Percentiles rank a stretch among this genome's conserved stretches.
Conservation (phyloP, 35 echinoderm and acorn worm species). For the Patiria miniata region DNA sequence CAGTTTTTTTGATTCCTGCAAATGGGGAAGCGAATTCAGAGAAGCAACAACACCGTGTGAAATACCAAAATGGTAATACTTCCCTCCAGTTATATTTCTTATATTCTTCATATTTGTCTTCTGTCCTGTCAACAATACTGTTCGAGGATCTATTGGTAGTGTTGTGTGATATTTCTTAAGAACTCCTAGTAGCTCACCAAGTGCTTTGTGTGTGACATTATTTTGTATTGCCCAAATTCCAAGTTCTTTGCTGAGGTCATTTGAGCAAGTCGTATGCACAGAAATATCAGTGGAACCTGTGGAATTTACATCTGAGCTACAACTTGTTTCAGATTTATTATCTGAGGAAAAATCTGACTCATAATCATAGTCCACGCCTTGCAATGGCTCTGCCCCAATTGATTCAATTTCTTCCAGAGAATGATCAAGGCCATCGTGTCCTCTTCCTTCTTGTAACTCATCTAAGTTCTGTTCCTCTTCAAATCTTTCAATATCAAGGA, state of each 20-base stretch:
- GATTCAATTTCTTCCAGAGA: no score
- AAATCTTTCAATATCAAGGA: background rate
- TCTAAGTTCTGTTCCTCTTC: background rate
- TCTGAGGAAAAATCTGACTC: no score
- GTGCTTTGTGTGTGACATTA: constrained; percentile 22
- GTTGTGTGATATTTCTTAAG: constrained; percentile 19
- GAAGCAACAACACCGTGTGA: background rate
- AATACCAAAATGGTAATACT: constrained; percentile 42
- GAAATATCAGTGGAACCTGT: no score
- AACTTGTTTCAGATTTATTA: no score
- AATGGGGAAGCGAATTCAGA: background rate
- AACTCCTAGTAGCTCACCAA: background rate
- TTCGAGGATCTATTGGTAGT: constrained; percentile 19
- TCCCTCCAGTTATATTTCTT: constrained; percentile 1
- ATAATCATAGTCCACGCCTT: no score
- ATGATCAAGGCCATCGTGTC: no score
- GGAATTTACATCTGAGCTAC: no score
- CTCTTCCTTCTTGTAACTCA: no score
- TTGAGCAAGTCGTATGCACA: no score
- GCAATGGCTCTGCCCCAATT: no score
- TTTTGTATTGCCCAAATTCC: constrained; percentile 16
- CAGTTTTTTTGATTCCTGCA: background rate
- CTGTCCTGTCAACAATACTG: constrained; percentile 6
- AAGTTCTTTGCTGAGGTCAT: background rate
- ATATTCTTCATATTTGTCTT: background rate